These are phyloP conservation scores for Globia sparganii DNA, from an alignment of 2,888 invertebrate genomes.

Conservation along the genomic window DNA sequence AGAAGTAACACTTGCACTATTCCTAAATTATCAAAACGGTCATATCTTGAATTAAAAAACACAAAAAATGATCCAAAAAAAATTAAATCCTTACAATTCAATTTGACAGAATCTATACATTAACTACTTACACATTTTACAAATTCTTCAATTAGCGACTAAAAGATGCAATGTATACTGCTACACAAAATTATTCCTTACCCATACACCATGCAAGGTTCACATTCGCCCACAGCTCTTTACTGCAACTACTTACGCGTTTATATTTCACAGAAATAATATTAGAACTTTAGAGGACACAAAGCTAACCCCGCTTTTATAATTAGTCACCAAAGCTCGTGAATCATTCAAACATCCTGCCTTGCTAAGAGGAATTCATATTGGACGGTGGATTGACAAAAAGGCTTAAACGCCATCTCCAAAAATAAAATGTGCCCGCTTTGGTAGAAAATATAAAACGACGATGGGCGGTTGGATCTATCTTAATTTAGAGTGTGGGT, in stretches of 20 bases:
- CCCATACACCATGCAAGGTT: not conserved
- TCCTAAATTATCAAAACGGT: not conserved
- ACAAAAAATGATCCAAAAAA: too few species aligned
- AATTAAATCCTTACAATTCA: not conserved
- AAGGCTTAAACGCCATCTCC: constrained; percentile 53
- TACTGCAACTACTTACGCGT: constrained; percentile 10
- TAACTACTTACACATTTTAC: constrained; percentile 7
- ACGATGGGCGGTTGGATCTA: constrained; percentile 43
- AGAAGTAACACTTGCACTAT: too few species aligned
- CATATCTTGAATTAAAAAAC: not conserved
- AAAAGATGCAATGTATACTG: not conserved
- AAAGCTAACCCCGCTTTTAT: constrained; percentile 70
- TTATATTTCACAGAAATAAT: constrained; percentile 55
- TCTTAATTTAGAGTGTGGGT: constrained; percentile 58
- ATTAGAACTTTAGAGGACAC: constrained; percentile 58
- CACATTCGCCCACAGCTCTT: not conserved
- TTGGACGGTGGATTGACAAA: constrained; percentile 55
- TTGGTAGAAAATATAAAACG: constrained; percentile 56
- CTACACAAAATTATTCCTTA: not conserved
- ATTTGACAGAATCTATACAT: constrained; percentile 11
- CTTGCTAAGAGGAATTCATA: constrained; percentile 68
- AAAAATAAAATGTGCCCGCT: constrained; percentile 57
- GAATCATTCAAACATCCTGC: constrained; percentile 78
- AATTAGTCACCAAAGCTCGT: constrained; percentile 78
- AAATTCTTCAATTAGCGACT: constrained; percentile 50